Base-by-base conservation (phyloP, 2,113 vertebrate genomes). In the Myotis davidii region DNA sequence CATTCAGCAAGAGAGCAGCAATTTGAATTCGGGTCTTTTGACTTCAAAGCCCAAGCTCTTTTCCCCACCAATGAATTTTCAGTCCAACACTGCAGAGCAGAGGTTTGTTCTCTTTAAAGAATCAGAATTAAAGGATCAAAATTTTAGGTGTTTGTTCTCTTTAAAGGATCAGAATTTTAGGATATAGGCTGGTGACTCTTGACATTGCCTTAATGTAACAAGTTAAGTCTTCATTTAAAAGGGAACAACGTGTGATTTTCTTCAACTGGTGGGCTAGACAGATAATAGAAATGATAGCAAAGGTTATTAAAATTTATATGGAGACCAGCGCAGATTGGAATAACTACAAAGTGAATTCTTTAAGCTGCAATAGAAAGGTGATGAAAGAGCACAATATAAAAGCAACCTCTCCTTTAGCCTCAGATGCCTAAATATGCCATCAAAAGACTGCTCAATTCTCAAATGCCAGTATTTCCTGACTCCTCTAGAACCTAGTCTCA, bases 311-410 rank as follows among this genome's bases (percentile, higher is more conserved):
- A 95, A 96, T 96, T 94, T 95, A 97, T 96, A 94, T 73, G 70
- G 90, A 94, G 94, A 73, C 64, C 54, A 95, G 79, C 39, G 67
- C 45, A 94, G 89, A 89, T 73, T 74, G 86, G 88, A 95, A 89
- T 95, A 85, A 96, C 94, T 98, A 97, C 97, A 97, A 97, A 97
- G 96, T 97, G 95, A 96, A 97, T 98, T 97, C 92, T 95, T 98
- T 94, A 96, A 94, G 89, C 91, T 77, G 81, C 92, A 90, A 73
- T 25, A 82, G 85, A 90, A 92, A 92, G 54, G 85, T 94, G 70
- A 78, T 67, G 34, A 96, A 97, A 91, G 76, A 76, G 45, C 86
- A 96, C 83, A 93, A 90, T 95, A 86, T 96, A 64, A 95, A 97
- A 97, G 84, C 91, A 94, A 94, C 93, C 7, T n/a, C 84, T 94